These are phyloP conservation scores for Agrotis exclamationis DNA, from an alignment of 2,888 invertebrate species.

Conservation along the genomic window DNA sequence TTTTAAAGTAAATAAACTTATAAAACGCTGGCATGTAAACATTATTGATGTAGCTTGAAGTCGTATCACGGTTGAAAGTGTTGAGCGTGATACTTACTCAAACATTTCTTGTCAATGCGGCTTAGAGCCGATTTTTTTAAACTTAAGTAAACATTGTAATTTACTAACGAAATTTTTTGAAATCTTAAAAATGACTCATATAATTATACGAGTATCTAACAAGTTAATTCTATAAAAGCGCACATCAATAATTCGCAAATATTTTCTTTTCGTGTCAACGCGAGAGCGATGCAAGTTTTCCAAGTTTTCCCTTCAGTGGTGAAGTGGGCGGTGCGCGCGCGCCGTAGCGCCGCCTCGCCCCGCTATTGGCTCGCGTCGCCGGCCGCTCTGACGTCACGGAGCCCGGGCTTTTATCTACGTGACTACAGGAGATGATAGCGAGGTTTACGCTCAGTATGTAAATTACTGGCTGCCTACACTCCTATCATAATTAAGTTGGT, in stretches of 20 bases:
- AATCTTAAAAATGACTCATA: not conserved
- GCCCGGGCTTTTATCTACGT: constrained; percentile 78
- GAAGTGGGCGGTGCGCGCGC: constrained; percentile 85
- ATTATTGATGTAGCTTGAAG: constrained; percentile 3
- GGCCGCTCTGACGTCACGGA: constrained; percentile 88
- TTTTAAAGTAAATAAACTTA: constrained; percentile 57
- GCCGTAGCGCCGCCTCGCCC: constrained; percentile 82
- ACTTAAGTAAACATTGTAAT: no score
- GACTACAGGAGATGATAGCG: constrained; percentile 73
- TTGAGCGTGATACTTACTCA: no score
- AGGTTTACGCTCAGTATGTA: constrained; percentile 59
- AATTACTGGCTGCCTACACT: constrained; percentile 37
- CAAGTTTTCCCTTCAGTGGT: constrained; percentile 79
- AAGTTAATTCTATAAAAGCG: not conserved
- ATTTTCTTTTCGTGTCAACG: constrained; percentile 20
- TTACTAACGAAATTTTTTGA: not conserved
- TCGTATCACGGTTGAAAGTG: not conserved
- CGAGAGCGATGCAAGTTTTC: constrained; percentile 73
- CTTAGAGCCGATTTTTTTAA: no score
- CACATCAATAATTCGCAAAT: constrained; percentile 3
- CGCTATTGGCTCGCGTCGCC: constrained; percentile 82
- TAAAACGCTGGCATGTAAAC: constrained; percentile 34
- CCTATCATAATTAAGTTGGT: not conserved
- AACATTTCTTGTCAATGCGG: no score
- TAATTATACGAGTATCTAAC: no score